Conservation (phyloP, 2,888 invertebrate genomes). For the Eledona agricola region DNA sequence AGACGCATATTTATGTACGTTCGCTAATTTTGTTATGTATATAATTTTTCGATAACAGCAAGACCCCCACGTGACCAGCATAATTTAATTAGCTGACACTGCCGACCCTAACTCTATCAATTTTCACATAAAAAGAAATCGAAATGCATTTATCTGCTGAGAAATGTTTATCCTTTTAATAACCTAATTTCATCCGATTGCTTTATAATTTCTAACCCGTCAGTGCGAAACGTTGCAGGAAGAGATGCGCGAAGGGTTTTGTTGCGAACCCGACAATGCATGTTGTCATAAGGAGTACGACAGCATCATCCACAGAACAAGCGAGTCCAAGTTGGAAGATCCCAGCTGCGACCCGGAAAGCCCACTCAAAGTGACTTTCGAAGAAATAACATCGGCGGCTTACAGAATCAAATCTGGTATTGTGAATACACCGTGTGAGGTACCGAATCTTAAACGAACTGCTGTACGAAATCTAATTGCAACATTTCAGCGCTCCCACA, state of each 20-base stretch:
- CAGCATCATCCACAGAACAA: not conserved
- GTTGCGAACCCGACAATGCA: constrained; percentile 15
- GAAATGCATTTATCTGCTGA: no score
- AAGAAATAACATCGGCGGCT: constrained; percentile 89
- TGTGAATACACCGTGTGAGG: constrained; percentile 86
- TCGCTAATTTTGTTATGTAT: not conserved
- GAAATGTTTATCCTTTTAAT: no score
- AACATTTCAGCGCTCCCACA: constrained; percentile 77
- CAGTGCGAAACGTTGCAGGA: no score
- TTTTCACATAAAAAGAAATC: no score
- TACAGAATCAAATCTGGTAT: constrained; percentile 87
- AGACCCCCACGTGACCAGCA: no score
- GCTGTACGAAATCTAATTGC: not conserved
- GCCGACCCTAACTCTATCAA: no score
- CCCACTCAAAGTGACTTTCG: constrained; percentile 78
- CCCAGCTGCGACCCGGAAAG: constrained; percentile 71
- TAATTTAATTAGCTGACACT: no score
- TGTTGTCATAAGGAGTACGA: constrained; percentile 9
- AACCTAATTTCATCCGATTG: no score
- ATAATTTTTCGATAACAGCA: constrained; percentile 10
- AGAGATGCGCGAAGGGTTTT: no score
- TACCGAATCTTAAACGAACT: constrained; percentile 61
- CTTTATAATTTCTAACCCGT: no score
- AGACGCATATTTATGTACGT: not conserved
- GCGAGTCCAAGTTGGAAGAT: constrained; percentile 46